Base-by-base conservation (phyloP, 2,888 invertebrate genomes). In the Acleris sparsana region DNA sequence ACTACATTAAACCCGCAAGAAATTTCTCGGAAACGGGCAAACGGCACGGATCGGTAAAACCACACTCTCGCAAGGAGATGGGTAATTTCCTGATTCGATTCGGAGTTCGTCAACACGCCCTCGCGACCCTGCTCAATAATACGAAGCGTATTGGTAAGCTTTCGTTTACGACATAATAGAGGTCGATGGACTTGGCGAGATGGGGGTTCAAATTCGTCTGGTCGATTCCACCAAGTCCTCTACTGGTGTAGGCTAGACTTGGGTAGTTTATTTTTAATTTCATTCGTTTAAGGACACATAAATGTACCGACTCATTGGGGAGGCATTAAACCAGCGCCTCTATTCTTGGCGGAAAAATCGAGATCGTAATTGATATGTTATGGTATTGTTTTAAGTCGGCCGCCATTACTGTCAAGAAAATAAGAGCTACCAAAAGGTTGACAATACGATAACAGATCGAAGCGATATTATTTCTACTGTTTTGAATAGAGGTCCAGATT, bases 71-170 rank as follows among this genome's bases (percentile, higher is more conserved):
- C 25, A 53, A 49, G 56, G 67, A 68, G 62, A 66, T 56, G 59
- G 58, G 58, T 53, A 56, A 70, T 70, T 67, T 69, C 70, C 70
- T 55, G 65, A 65, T 58, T 63, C 63, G 53, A 70, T 67, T 68
- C 48, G 62, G 59, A 68, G 71, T 63, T 70, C 71, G 62, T 67
- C 68, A 63, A 63, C 70, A 66, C 63, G 20, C 46, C 53, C 63
- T 68, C 70, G 65, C 53, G 33, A 52, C 53, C 68, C 33, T 56
- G 48, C 48, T 53, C 44, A 56, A 60, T 59, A 62, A 52, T 48
- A 66, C 44, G 46, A 33, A 49, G 18, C 49, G 49, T 49, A 33
- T 59, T 49, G 57, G 44, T 57, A 22, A 57, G 58, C 58, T 49
- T 59, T 59, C 46, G 29, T 48, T 48, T 59, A 49, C 48, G 58